These are phyloP conservation scores for Paedocypris sp. DNA, from an alignment of 2,113 vertebrate species.

Conservation along the genomic window DNA sequence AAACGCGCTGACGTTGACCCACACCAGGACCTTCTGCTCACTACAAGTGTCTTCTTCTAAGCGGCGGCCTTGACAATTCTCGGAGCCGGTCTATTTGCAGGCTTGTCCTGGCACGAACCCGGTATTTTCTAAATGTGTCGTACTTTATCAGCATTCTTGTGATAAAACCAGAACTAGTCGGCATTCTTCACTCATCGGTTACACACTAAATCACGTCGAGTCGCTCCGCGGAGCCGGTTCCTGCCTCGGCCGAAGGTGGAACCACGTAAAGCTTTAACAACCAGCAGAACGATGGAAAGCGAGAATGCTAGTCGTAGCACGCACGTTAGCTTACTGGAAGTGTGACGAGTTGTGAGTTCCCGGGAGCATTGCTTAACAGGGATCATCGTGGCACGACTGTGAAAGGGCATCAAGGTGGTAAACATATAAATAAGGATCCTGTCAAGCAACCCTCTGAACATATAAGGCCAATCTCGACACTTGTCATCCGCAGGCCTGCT, in stretches of 20 bases:
- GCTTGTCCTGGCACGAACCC: constrained; percentile 9
- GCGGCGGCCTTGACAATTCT: constrained; percentile 17
- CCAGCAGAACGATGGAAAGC: neutral
- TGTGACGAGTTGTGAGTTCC: constrained; percentile 6
- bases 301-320: neutral
- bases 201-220: neutral
- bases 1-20: neutral
- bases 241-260: neutral
- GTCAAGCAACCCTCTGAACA: neutral
- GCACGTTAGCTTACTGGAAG: neutral
- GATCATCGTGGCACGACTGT: neutral
- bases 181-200: neutral
- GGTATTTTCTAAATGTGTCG: constrained; percentile 6
- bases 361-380: constrained; percentile 1
- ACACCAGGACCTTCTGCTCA: constrained; percentile 9
- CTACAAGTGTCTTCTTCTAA: neutral
- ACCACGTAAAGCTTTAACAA: neutral
- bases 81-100: constrained; percentile 14
- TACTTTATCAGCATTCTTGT: constrained; percentile 40
- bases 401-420: neutral
- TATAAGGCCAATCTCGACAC: constrained; percentile 4
- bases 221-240: neutral
- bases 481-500: constrained; percentile 6
- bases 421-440: neutral
- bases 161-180: too few relatives aligned